Conservation (phyloP, 1,140 invertebrate genomes). For the Lordiphosa stackelbergi region DNA sequence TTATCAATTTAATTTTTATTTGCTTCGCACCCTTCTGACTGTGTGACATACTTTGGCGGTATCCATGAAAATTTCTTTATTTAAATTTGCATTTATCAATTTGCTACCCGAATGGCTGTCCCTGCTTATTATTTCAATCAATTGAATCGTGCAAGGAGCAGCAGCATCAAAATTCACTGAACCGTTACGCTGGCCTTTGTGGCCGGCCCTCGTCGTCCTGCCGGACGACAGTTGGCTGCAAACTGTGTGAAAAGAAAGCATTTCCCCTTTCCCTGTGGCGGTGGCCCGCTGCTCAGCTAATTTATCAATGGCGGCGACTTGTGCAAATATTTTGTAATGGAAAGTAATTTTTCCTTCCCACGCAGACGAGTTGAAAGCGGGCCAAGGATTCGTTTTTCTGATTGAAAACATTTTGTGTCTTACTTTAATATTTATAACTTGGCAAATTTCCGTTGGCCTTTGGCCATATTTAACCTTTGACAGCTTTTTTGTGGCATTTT, state of each 20-base stretch:
- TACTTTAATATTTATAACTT: constrained; percentile 53
- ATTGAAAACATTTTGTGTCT: constrained; percentile 53
- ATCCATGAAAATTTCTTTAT: constrained; percentile 2
- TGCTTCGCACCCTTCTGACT: constrained; percentile 8
- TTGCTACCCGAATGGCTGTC: constrained; percentile 9
- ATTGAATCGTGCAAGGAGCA: constrained; percentile 7
- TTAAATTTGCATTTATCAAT: constrained; percentile 14
- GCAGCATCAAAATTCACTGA: constrained; percentile 3
- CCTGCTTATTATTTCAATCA: constrained; percentile 13
- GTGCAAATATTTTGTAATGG: constrained; percentile 10
- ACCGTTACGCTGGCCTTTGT: constrained; percentile 7
- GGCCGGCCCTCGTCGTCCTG: too few species aligned
- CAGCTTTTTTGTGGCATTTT: constrained; percentile 39
- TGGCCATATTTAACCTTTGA: constrained; percentile 29
- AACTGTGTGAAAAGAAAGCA: constrained; percentile 12
- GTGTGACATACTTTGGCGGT: constrained; percentile 1
- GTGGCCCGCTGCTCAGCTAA: constrained; percentile 6
- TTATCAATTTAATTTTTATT: constrained; percentile 37
- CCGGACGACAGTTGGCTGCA: constrained; percentile 4
- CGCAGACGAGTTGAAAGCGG: constrained; percentile 27
- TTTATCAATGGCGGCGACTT: constrained; percentile 8
- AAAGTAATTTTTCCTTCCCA: constrained; percentile 5
- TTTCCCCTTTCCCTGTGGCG: too few species aligned
- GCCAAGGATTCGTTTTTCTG: constrained; percentile 35
- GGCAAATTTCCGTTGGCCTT: neutral